Conservation (phyloP, 92 coral and sea anemone species). For the Scolanthus callimorphus region DNA sequence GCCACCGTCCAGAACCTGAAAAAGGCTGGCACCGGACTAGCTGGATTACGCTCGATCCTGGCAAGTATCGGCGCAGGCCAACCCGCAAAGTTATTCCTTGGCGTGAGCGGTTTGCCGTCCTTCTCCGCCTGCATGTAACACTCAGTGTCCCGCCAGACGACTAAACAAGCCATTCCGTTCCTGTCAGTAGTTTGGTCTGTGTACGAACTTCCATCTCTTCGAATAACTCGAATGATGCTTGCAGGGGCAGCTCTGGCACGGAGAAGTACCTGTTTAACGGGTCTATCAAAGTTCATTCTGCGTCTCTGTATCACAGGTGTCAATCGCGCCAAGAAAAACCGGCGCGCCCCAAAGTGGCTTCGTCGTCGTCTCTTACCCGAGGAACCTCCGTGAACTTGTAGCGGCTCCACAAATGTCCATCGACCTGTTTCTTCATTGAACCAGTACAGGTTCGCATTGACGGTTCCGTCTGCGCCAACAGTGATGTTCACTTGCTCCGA, state of each 20-base stretch:
- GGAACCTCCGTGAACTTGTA: too few relatives aligned
- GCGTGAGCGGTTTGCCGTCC: neutral
- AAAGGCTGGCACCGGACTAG: too few relatives aligned
- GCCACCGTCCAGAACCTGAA: too few relatives aligned
- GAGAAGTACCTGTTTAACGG: neutral
- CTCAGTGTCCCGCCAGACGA: neutral
- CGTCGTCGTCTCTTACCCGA: too few relatives aligned
- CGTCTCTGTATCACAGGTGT: too few relatives aligned
- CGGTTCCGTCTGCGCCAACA: neutral
- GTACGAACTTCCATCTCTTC: neutral
- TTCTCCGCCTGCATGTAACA: slow-evolving; percentile 3
- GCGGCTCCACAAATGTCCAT: too few relatives aligned
- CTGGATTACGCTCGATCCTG: too few relatives aligned
- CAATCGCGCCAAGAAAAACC: too few relatives aligned
- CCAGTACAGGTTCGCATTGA: slow-evolving; percentile 46
- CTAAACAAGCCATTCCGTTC: neutral
- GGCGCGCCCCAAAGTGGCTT: too few relatives aligned
- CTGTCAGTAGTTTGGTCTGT: neutral
- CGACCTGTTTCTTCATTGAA: slow-evolving; percentile 55
- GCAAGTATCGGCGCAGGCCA: too few relatives aligned
- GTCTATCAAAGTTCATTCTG: neutral
- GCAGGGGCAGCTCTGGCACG: neutral
- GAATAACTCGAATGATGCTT: neutral
- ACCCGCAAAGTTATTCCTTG: too few relatives aligned
- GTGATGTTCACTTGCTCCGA: slow-evolving; percentile 36